Percentiles rank a stretch among this genome's conserved stretches.
Conservation (phyloP, 1,140 invertebrate species). For the Thaumatotibia leucotreta region DNA sequence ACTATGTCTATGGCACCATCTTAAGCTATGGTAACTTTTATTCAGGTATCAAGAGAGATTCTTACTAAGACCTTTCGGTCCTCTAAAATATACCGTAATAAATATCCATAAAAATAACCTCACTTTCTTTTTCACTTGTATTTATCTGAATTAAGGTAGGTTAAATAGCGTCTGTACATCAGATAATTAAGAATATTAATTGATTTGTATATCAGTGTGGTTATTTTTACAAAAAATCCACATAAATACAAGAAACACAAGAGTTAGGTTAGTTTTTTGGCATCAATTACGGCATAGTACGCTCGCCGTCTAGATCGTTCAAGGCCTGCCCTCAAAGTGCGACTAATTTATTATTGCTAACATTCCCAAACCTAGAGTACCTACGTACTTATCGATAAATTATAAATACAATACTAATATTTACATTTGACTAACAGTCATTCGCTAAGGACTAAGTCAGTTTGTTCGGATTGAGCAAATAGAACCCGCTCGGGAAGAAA, state of each 20-base stretch:
- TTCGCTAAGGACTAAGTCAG: constrained; percentile 41
- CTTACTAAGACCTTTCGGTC: neutral
- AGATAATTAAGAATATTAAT: too few species aligned
- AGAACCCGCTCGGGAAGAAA: neutral
- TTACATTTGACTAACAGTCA: constrained; percentile 66
- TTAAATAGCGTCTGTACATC: too few species aligned
- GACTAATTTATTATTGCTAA: constrained; percentile 67
- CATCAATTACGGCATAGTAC: too few species aligned
- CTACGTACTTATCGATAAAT: constrained; percentile 35
- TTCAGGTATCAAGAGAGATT: constrained; percentile 45
- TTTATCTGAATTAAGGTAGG: too few species aligned
- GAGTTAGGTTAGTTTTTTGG: too few species aligned
- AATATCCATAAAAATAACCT: too few species aligned
- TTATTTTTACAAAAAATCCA: too few species aligned
- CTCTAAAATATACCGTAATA: neutral
- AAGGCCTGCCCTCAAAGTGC: constrained; percentile 40
- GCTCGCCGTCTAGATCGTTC: too few species aligned
- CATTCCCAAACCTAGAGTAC: constrained; percentile 46
- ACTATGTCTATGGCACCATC: constrained; percentile 64
- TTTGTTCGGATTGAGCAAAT: constrained; percentile 11
- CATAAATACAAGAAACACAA: too few species aligned
- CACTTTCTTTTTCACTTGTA: too few species aligned
- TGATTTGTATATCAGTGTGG: too few species aligned
- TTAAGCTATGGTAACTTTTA: constrained; percentile 68
- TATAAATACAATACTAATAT: constrained; percentile 68